These are phyloP conservation scores for Orchesella cincta DNA, from an alignment of 1,140 invertebrate genomes.

Conservation along the genomic window DNA sequence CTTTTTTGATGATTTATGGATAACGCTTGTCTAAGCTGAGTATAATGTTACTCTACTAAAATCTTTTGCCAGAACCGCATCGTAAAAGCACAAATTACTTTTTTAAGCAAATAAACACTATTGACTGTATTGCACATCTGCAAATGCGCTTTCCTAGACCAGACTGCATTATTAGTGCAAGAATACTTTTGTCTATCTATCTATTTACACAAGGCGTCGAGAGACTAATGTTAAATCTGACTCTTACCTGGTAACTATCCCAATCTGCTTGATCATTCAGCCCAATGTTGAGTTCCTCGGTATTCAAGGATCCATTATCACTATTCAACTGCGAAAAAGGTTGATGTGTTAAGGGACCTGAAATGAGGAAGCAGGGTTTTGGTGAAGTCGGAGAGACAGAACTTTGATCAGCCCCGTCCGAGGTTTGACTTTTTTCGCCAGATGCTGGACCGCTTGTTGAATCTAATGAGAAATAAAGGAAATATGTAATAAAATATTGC, in stretches of 20 bases:
- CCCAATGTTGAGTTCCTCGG: slow-evolving; percentile 36
- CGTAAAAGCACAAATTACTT: too few species aligned
- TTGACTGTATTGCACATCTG: too few species aligned
- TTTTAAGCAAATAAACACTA: too few species aligned
- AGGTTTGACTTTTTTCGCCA: neutral
- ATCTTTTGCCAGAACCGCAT: too few species aligned
- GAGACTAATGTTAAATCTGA: too few species aligned
- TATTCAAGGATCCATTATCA: slow-evolving; percentile 42
- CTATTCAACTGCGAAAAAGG: neutral
- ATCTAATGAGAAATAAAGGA: neutral
- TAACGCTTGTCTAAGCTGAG: too few species aligned
- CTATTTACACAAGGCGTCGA: too few species aligned
- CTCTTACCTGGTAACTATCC: slow-evolving; percentile 51
- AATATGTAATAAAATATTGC: neutral
- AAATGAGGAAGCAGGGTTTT: slow-evolving; percentile 20
- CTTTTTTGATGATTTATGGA: too few species aligned
- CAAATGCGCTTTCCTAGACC: too few species aligned
- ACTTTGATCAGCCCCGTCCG: slow-evolving; percentile 1
- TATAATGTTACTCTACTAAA: too few species aligned
- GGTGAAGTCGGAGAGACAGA: neutral
- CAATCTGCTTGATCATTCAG: slow-evolving; percentile 46
- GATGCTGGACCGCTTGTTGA: neutral
- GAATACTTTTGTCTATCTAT: too few species aligned
- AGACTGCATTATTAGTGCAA: too few species aligned
- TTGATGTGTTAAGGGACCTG: slow-evolving; percentile 16